Evolutionary conservation across 2,797 vertebrate species (phyloP), one percentile per base, ranked within the genome.

Genomic region (Danio choprae): DNA sequence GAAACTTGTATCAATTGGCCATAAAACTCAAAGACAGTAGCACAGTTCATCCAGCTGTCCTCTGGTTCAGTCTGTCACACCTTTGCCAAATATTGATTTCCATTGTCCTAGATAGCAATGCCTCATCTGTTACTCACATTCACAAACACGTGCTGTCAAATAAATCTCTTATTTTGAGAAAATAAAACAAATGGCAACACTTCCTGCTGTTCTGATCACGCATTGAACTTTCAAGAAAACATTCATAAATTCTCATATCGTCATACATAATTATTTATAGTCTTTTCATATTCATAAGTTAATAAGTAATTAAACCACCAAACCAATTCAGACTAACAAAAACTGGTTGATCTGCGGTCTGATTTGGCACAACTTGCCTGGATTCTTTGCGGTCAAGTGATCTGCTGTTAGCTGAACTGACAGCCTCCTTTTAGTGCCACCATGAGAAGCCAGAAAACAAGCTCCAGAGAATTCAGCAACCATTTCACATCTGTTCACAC

Each of bases 401-500:
- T 56, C 41, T 68, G 63, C 7, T 69, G 11, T 69, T 43, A 38
- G 53, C 43, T 58, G 51, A 18, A 51, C 43, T 71, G 67, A 73
- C 59, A 65, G 60, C 63, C 68, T 59, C 41, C 15, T 71, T 29
- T 77, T 72, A 73, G 68, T 70, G 44, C 59, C 59, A 58, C 41
- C 51, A 46, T 78, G 75, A 63, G 70, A 78, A 78, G 56, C 68
- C 74, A 73, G 68, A 59, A 78, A 77, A 67, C 68, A 67, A 74
- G 69, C 60, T 70, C n/a, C n/a, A 64, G 59, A 65, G 67, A 64
- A 41, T 71, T 77, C 67, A 22, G 36, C 80, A 72, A 41, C 50
- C 59, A 56, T 67, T 50, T 59, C 74, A 75, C 64, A 81, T 78
- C 51, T 83, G 78, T 77, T 83, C 65, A 59, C 74, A 77, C 56